Base-by-base conservation (phyloP, 2,888 invertebrate species). In the Cheilosia soror region DNA sequence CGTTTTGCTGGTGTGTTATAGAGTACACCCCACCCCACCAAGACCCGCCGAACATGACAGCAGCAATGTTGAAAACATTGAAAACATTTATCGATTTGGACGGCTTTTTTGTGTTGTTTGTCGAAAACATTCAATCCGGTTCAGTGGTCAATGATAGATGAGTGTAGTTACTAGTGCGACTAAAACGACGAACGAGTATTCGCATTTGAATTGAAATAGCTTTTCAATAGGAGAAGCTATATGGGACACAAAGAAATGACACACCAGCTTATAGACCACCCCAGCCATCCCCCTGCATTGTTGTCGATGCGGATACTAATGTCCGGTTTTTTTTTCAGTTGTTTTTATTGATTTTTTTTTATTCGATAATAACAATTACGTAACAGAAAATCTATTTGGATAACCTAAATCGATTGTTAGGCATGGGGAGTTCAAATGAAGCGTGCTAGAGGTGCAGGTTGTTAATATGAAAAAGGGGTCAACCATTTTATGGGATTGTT, bases 381-480 rank as follows among this genome's bases (percentile, higher is more conserved):
- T 83, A 78, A 78, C 77, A 29, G 60, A 68, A 78, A 78, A 63
- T 68, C 40, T 73, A 68, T 83, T 83, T 78, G 51, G 72, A 68
- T 83, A 83, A 83, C 82, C 82, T 40, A 73, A 68, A 73, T 83
- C 78, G 29, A 83, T 83, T 83, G 78, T 77, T 66, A 4, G 51
- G 27, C 25, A 25, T 9, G 15, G 11, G 33, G 57, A 44, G 58
- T 69, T n/a, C 57, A 69, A 69, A 57, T 69, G 69, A 33, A 57
- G 57, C 57, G 69, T 49, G 31, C 44, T 51, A 20, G 33, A 33
- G 69, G 69, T 69, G 69, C 69, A 57, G 57, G 44, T 31, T 0
- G 25, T 29, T 57, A 29, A n/a, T 68, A 4, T 68, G 13, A 57
- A 69, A 69, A 69, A 31, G 69, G 57, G 69, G 69, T 69, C 69